Percentiles rank a stretch among this genome's conserved stretches.
These are phyloP conservation scores for Popillia japonica DNA, from an alignment of 1,140 invertebrate species.

Conservation along the genomic window DNA sequence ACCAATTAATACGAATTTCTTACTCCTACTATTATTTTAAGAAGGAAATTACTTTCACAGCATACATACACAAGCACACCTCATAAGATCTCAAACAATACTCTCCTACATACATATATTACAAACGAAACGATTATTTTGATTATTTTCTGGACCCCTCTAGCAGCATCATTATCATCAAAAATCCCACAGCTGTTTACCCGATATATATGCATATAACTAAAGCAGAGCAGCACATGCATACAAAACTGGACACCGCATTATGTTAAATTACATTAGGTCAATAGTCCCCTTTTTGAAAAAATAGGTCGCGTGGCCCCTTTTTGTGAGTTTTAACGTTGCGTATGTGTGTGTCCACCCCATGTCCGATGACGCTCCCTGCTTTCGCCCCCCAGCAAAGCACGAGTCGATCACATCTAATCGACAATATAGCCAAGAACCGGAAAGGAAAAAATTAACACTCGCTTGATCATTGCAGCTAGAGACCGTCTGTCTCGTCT, in stretches of 20 bases:
- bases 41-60: too few species aligned
- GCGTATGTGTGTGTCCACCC: slow-evolving; percentile 42
- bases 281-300: slow-evolving; percentile 45
- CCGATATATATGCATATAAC: slow-evolving; percentile 40
- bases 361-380: slow-evolving; percentile 37
- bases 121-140: not conserved
- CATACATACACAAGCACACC: too few species aligned
- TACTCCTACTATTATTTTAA: too few species aligned
- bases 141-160: slow-evolving; percentile 45
- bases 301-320: slow-evolving; percentile 49
- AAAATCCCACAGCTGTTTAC: slow-evolving; percentile 45
- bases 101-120: too few species aligned
- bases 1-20: too few species aligned
- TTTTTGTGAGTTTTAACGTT: slow-evolving; percentile 48
- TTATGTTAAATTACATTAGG: slow-evolving; percentile 47
- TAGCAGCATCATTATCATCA: slow-evolving; percentile 14
- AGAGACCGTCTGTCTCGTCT: not conserved
- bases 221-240: not conserved
- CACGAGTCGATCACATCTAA: slow-evolving; percentile 26
- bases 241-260: slow-evolving; percentile 44
- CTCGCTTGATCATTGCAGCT: not conserved
- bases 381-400: not conserved
- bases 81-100: not conserved
- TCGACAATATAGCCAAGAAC: not conserved
- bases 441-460: not conserved